phyloP scores from a whole-genome alignment of 2,888 invertebrate genomes.

The Craniophora ligustri region DNA sequence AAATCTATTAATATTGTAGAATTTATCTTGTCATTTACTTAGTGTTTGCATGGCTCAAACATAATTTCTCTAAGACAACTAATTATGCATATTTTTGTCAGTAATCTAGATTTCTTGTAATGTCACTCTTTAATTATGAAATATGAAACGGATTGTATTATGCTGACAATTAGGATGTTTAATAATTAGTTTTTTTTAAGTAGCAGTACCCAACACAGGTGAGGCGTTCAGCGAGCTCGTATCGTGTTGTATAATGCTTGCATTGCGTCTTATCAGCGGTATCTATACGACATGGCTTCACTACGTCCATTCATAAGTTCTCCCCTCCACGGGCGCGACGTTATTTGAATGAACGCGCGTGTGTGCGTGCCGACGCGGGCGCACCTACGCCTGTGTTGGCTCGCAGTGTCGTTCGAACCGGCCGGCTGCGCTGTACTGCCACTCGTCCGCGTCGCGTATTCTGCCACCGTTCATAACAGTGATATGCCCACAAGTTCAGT shows the following conservation, averaged over 20 bases:
- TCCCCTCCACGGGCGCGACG: conserved; percentile 69
- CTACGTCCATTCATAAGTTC: conserved; percentile 88
- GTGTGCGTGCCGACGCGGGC: conserved; percentile 80
- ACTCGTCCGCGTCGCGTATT: conserved; percentile 62
- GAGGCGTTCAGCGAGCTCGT: conserved; percentile 56
- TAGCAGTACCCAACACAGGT: conserved; percentile 53
- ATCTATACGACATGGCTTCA: conserved; percentile 78
- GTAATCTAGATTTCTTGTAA: conserved; percentile 55
- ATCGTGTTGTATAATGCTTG: conserved; percentile 77
- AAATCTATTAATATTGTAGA: conserved; percentile 29
- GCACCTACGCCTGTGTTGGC: conserved; percentile 67
- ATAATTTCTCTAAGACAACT: background rate
- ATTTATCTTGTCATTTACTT: conserved; percentile 29
- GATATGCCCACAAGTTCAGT: conserved; percentile 79
- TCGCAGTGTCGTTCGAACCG: conserved; percentile 75
- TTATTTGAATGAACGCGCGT: conserved; percentile 77
- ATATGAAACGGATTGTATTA: conserved; percentile 56
- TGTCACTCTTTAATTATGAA: conserved; percentile 59
- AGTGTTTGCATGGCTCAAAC: conserved; percentile 1
- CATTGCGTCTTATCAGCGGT: conserved; percentile 81
- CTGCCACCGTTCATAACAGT: conserved; percentile 67
- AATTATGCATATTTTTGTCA: conserved; percentile 25
- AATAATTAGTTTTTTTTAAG: conserved; percentile 56
- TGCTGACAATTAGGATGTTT: conserved; percentile 56
- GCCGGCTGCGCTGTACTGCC: conserved; percentile 66